These are phyloP conservation scores for Thumatha senex DNA, from an alignment of 2,888 invertebrate genomes.

Conservation along the genomic window DNA sequence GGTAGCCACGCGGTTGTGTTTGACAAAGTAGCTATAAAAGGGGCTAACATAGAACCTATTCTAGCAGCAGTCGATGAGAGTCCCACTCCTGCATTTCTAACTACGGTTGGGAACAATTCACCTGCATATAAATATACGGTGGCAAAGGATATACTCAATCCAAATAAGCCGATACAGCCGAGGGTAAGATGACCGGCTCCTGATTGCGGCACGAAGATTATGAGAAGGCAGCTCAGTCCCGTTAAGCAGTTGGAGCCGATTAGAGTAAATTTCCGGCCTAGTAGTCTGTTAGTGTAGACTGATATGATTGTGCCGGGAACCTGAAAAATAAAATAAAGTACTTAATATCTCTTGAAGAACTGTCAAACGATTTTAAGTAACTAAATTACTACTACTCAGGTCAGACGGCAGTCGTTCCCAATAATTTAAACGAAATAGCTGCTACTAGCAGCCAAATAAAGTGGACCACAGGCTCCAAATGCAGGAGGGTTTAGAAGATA, in stretches of 20 bases:
- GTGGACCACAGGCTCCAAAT: too few species aligned
- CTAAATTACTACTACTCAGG: background rate
- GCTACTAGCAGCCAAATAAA: too few species aligned
- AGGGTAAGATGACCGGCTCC: conserved; percentile 83
- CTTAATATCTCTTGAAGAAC: too few species aligned
- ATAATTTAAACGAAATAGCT: too few species aligned
- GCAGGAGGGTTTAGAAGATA: too few species aligned
- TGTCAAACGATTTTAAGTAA: background rate
- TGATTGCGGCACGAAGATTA: conserved; percentile 80
- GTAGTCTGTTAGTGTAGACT: conserved; percentile 85
- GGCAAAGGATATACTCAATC: conserved; percentile 92
- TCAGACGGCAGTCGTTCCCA: too few species aligned
- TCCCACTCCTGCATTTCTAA: conserved; percentile 94
- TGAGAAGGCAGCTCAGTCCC: conserved; percentile 85
- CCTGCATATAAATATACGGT: conserved; percentile 94
- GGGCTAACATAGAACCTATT: conserved; percentile 93
- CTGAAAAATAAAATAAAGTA: conserved; percentile 40
- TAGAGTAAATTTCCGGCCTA: conserved; percentile 87
- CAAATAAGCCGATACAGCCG: conserved; percentile 90
- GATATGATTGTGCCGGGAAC: conserved; percentile 85
- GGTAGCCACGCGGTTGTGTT: conserved; percentile 85
- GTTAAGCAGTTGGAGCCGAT: conserved; percentile 86
- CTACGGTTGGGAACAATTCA: conserved; percentile 94
- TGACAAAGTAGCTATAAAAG: conserved; percentile 89
- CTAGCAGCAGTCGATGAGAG: conserved; percentile 93